Percentiles rank a stretch among this genome's conserved stretches.
phyloP scores from a whole-genome alignment of 2,113 vertebrate species.

The Quiscalus mexicanus region DNA sequence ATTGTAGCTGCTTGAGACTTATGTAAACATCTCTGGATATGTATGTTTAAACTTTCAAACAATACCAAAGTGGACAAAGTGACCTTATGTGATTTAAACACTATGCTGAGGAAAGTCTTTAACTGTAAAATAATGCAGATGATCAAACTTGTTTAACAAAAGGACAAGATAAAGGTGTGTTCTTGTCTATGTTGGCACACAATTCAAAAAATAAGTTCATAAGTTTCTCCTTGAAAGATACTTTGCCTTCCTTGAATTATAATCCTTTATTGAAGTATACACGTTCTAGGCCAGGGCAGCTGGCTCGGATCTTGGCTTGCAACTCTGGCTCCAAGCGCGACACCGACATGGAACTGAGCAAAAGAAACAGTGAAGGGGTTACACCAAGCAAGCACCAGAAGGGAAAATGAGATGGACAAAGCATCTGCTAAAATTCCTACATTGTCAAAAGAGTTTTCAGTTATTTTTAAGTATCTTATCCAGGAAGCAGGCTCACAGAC shows the following conservation, averaged over 20 bases:
- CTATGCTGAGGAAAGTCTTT: neutral
- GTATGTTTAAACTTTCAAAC: slow-evolving; percentile 29
- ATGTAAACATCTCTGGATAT: slow-evolving; percentile 37
- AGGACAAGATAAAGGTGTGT: neutral
- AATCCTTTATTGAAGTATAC: slow-evolving; percentile 99
- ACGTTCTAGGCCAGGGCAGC: slow-evolving; percentile 79
- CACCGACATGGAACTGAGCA: slow-evolving; percentile 88
- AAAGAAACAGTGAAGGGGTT: slow-evolving; percentile 27
- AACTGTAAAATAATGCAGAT: neutral
- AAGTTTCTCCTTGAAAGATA: neutral
- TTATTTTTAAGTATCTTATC: neutral
- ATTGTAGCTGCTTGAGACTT: slow-evolving; percentile 25
- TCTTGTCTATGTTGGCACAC: neutral
- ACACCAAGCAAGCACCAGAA: neutral
- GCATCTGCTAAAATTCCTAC: neutral
- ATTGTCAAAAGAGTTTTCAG: neutral
- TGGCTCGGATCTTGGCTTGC: slow-evolving; percentile 87
- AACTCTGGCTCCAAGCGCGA: slow-evolving; percentile 88
- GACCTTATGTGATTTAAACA: slow-evolving; percentile 6
- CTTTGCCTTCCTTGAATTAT: slow-evolving; percentile 54
- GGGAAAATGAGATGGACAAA: neutral
- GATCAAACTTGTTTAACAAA: slow-evolving; percentile 11
- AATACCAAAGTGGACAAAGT: slow-evolving; percentile 42
- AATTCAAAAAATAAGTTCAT: slow-evolving; percentile 20
- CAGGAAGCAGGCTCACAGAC: neutral